These are phyloP conservation scores for Harmothoe impar DNA, from an alignment of 2,888 invertebrate genomes.

Conservation along the genomic window DNA sequence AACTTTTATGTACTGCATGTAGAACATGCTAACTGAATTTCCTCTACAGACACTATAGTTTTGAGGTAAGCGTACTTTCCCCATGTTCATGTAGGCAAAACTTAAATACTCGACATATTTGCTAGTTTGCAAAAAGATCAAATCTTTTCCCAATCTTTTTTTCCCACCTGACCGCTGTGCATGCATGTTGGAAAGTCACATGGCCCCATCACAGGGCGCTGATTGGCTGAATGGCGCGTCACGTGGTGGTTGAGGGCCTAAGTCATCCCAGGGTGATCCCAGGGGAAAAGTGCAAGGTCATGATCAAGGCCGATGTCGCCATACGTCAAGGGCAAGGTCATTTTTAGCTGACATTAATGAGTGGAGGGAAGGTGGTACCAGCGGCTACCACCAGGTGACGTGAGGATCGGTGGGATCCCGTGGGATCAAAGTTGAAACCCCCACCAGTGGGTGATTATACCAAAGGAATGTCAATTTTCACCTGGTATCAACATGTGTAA, in stretches of 20 bases:
- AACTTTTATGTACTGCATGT: too few relatives aligned
- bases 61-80: too few relatives aligned
- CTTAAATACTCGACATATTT: too few relatives aligned
- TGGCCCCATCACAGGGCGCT: background rate
- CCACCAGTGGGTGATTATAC: background rate
- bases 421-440: constrained; percentile 24
- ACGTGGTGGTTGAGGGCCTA: background rate
- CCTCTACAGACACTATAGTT: too few relatives aligned
- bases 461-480: too few relatives aligned
- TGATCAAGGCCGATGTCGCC: background rate
- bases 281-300: background rate
- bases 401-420: background rate
- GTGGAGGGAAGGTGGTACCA: background rate
- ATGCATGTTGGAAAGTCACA: background rate
- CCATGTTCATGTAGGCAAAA: too few relatives aligned
- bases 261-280: background rate
- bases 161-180: too few relatives aligned
- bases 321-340: background rate
- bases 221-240: background rate
- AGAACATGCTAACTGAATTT: too few relatives aligned
- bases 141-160: too few relatives aligned
- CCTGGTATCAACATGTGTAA: too few relatives aligned
- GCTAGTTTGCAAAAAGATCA: too few relatives aligned
- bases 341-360: constrained; percentile 18
- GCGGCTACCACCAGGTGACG: constrained; percentile 16